Evolutionary conservation across 2,888 invertebrate genomes (phyloP).

Genomic region (Chalcosyrphus nemorum): DNA sequence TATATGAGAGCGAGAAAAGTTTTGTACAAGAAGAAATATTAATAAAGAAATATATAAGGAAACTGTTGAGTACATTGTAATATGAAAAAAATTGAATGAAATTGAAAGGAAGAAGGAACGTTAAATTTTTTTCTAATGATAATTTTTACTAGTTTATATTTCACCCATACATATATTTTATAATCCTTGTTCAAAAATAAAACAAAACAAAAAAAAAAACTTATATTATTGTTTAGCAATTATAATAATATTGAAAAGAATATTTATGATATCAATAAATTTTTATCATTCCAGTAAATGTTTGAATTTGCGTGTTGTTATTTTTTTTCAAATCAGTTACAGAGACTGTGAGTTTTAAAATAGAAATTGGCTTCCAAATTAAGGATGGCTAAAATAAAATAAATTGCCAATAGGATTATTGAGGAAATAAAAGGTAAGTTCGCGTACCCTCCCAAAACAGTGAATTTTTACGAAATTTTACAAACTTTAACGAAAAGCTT

Average conservation of each 20-base stretch:
- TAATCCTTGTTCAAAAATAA: slow-evolving; percentile 62
- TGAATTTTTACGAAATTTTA: too few relatives aligned
- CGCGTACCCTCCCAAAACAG: too few relatives aligned
- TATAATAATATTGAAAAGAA: slow-evolving; percentile 62
- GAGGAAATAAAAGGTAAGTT: too few relatives aligned
- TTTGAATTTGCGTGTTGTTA: slow-evolving; percentile 73
- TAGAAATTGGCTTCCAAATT: too few relatives aligned
- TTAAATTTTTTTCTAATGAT: too few relatives aligned
- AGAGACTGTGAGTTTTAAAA: too few relatives aligned
- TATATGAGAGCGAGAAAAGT: not conserved
- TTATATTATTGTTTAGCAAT: slow-evolving; percentile 65
- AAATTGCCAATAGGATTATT: too few relatives aligned
- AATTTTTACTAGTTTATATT: slow-evolving; percentile 46
- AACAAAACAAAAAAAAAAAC: slow-evolving; percentile 23
- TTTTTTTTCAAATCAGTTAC: too few relatives aligned
- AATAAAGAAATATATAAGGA: slow-evolving; percentile 2
- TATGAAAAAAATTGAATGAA: slow-evolving; percentile 11
- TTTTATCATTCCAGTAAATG: slow-evolving; percentile 80
- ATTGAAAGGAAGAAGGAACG: slow-evolving; percentile 34
- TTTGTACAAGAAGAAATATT: slow-evolving; percentile 18
- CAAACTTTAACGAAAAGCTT: too few relatives aligned
- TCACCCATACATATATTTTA: slow-evolving; percentile 64
- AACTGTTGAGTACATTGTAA: slow-evolving; percentile 19
- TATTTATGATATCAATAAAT: slow-evolving; percentile 78
- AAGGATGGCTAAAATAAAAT: too few relatives aligned